phyloP scores from a whole-genome alignment of 2,113 vertebrate genomes.

The Nothocercus julius region DNA sequence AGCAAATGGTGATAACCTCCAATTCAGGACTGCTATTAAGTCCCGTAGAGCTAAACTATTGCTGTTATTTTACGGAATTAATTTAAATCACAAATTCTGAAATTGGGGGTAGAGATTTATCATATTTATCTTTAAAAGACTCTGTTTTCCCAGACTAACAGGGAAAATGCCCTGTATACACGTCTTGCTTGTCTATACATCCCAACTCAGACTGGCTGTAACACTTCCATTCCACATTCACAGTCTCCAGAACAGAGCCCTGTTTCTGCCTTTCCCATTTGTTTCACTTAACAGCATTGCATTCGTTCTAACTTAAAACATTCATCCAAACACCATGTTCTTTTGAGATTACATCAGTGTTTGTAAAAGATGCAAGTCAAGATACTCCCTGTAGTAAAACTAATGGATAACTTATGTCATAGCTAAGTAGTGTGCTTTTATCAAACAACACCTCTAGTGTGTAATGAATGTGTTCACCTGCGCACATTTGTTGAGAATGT shows the following conservation, averaged over 20 bases:
- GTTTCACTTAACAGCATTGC: background rate
- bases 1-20: fast-evolving
- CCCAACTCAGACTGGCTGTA: background rate
- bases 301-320: background rate
- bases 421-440: background rate
- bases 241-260: background rate
- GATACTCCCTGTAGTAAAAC: background rate
- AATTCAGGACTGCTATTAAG: background rate
- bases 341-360: background rate
- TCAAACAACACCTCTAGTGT: background rate
- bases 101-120: background rate
- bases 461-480: background rate
- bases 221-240: fast-evolving
- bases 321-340: background rate
- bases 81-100: background rate
- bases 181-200: fast-evolving
- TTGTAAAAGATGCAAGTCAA: background rate
- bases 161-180: fast-evolving
- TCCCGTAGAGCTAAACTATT: background rate
- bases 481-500: background rate
- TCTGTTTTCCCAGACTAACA: background rate
- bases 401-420: background rate
- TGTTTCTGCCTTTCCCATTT: background rate
- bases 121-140: background rate
- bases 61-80: background rate